Evolutionary conservation across 2,113 vertebrate species (phyloP).

Genomic region (Monopterus albus): DNA sequence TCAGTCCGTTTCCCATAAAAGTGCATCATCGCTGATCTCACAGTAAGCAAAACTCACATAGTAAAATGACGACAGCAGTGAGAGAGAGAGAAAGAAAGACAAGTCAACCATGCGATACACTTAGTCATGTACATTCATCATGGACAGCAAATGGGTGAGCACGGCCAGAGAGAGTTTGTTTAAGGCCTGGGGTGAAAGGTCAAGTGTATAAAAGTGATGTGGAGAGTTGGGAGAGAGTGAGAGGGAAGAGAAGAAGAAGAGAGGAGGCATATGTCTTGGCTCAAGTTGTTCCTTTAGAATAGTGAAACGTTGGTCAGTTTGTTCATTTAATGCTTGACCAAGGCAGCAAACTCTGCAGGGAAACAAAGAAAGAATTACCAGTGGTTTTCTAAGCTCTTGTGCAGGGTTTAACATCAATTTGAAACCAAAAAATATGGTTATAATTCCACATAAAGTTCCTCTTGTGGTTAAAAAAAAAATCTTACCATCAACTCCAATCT

Average conservation of each 20-base stretch:
- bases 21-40: conserved; percentile 81
- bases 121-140: conserved; percentile 75
- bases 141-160: conserved; percentile 71
- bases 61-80: conserved; percentile 72
- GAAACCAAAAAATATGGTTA: background rate
- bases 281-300: conserved; percentile 80
- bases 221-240: conserved; percentile 62
- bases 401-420: background rate
- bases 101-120: conserved; percentile 74
- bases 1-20: conserved; percentile 80
- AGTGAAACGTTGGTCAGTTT: conserved; percentile 72
- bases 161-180: conserved; percentile 60
- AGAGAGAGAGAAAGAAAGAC: conserved; percentile 69
- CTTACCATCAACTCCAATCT: conserved; percentile 86
- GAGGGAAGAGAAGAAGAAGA: conserved; percentile 59
- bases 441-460: background rate
- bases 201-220: conserved; percentile 82
- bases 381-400: background rate
- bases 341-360: conserved; percentile 82
- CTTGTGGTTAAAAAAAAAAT: background rate
- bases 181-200: conserved; percentile 56
- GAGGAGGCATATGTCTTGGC: conserved; percentile 66
- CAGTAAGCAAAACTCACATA: conserved; percentile 76
- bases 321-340: conserved; percentile 82
- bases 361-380: conserved; percentile 9